Conservation (phyloP, 2,797 vertebrate genomes). For the Acanthurus tractus region DNA sequence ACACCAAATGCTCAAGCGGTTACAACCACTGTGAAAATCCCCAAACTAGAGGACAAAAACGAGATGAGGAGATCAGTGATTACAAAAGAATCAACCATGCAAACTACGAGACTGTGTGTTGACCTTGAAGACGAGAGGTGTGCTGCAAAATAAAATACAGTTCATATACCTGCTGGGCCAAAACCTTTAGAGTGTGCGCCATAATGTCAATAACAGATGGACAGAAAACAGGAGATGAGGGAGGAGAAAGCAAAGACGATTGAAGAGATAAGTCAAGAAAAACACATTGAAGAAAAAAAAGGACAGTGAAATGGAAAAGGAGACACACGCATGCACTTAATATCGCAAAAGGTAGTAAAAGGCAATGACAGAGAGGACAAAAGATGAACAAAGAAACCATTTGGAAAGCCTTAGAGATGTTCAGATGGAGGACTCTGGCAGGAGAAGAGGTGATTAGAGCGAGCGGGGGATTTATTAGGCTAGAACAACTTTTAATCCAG, state of each 20-base stretch:
- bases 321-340: slow-evolving; percentile 33
- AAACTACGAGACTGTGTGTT: slow-evolving; percentile 27
- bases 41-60: slow-evolving; percentile 37
- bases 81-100: slow-evolving; percentile 44
- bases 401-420: slow-evolving; percentile 57
- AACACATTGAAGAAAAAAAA: slow-evolving; percentile 32
- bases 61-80: slow-evolving; percentile 54
- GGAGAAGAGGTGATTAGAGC: slow-evolving; percentile 48
- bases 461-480: slow-evolving; percentile 62
- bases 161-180: slow-evolving; percentile 58
- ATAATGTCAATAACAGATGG: slow-evolving; percentile 72
- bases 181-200: slow-evolving; percentile 48
- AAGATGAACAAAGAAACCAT: slow-evolving; percentile 35
- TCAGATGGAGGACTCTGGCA: slow-evolving; percentile 68
- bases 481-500: slow-evolving; percentile 64
- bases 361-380: slow-evolving; percentile 23
- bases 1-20: slow-evolving; percentile 38
- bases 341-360: slow-evolving; percentile 26
- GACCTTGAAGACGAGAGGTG: slow-evolving; percentile 45
- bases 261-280: slow-evolving; percentile 62
- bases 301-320: slow-evolving; percentile 34
- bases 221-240: slow-evolving; percentile 49
- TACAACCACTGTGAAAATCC: slow-evolving; percentile 45
- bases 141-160: slow-evolving; percentile 65
- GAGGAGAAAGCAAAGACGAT: slow-evolving; percentile 44